Base-by-base conservation (phyloP, 2,888 invertebrate species). In the Drosophila mulleri region DNA sequence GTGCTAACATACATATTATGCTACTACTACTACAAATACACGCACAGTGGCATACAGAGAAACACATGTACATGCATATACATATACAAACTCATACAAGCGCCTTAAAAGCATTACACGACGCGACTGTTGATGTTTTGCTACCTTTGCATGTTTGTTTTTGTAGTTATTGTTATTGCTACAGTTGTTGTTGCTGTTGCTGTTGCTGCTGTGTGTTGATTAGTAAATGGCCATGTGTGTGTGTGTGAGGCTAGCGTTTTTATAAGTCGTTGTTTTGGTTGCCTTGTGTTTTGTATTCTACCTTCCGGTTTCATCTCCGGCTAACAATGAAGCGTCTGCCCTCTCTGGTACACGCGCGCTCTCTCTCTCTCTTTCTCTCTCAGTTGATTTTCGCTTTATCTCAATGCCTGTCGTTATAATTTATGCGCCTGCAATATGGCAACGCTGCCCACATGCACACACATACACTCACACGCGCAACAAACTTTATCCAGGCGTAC, bases 301-400 rank as follows among this genome's bases (percentile, higher is more conserved):
- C 83, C 80, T 86, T 86, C 86, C 86, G 88, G 86, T 80, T 88
- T 86, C 86, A 86, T 86, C 86, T 86, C 88, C 88, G 86, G 86
- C 86, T 78, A 77, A 81, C 83, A 87, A 88, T 81, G 72, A 67
- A 75, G 60, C 69, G 53, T 59, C 67, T 65, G 72, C 56, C 76
- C 68, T 54, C 74, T 67, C 65, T 62, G 66, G 50, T 39, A 61
- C 41, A 41, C 60, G 39, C 44, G 18, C 32, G 16, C 26, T 23
- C 16, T 32, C 35, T 20, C 29, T 32, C 44, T 35, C 32, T 72
- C 47, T 37, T 26, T 37, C n/a, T 48, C 39, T 26, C 37, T 37
- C 37, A 6, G 32, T 32, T 5, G 14, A 14, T 39, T 16, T 39
- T 26, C 44, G 35, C 42, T 72, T 56, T 72, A 66, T 72, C 59